Percentiles rank a stretch among this genome's conserved stretches.
These are phyloP conservation scores for Pristionchus entomophagus DNA, from an alignment of 2,888 invertebrate genomes.

Conservation along the genomic window DNA sequence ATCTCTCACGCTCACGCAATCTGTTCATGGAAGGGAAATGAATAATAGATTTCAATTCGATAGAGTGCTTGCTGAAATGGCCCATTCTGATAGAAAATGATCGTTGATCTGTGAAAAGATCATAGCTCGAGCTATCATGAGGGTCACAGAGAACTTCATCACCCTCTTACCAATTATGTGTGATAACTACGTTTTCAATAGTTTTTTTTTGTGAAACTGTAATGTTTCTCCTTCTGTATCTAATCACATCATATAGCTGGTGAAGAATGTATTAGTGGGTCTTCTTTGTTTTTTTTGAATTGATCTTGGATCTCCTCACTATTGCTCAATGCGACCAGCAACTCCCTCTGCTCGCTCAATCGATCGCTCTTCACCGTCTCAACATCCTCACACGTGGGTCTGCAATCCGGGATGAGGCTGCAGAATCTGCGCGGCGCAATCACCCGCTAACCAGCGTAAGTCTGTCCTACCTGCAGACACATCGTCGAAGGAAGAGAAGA, in stretches of 20 bases:
- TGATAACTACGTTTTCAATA: too few species aligned
- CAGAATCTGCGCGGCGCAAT: background rate
- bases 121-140: too few species aligned
- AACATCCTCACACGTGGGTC: constrained; percentile 34
- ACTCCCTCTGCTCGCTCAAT: constrained; percentile 4
- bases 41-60: background rate
- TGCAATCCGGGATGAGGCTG: background rate
- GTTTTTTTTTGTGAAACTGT: too few species aligned
- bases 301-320: constrained; percentile 27
- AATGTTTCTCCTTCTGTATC: too few species aligned
- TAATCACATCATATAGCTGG: too few species aligned
- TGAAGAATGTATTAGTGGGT: too few species aligned
- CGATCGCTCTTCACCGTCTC: constrained; percentile 42
- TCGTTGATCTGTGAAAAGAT: too few species aligned
- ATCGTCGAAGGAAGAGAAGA: constrained; percentile 40
- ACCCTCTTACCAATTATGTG: too few species aligned
- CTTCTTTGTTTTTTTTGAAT: too few species aligned
- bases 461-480: constrained; percentile 42
- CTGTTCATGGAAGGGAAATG: background rate
- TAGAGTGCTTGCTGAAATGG: too few species aligned
- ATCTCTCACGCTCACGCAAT: background rate
- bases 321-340: constrained; percentile 35
- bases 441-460: constrained; percentile 1
- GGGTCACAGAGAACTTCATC: too few species aligned
- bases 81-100: too few species aligned